phyloP scores from a whole-genome alignment of 2,113 vertebrate genomes.

The Verasper variegatus region DNA sequence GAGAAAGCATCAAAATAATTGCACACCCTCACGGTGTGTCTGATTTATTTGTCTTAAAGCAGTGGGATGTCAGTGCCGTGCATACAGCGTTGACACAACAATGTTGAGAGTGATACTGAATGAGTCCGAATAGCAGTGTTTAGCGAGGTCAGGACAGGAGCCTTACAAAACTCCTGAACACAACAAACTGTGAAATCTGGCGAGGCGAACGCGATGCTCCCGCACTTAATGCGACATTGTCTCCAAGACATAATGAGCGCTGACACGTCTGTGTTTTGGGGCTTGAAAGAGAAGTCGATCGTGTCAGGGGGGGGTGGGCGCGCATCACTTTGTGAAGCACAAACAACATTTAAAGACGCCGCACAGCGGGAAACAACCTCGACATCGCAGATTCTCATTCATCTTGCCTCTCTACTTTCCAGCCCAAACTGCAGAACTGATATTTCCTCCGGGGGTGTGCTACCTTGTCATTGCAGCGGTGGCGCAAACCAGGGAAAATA shows the following conservation, averaged over 20 bases:
- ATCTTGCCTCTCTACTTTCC: slow-evolving; percentile 26
- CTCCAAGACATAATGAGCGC: slow-evolving; percentile 3
- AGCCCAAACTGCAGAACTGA: background rate
- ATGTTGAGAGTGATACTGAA: too few relatives aligned
- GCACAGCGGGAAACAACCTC: slow-evolving; percentile 30
- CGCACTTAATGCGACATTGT: background rate
- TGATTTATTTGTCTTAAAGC: too few relatives aligned
- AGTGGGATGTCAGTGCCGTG: too few relatives aligned
- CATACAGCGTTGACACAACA: too few relatives aligned
- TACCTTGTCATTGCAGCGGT: slow-evolving; percentile 24
- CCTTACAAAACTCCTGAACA: too few relatives aligned
- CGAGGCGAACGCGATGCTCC: too few relatives aligned
- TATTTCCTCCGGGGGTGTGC: slow-evolving; percentile 31
- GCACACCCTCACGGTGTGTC: too few relatives aligned
- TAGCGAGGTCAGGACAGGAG: too few relatives aligned
- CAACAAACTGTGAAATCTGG: background rate
- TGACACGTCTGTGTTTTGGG: background rate
- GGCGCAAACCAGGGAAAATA: slow-evolving; percentile 40
- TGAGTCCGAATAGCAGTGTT: too few relatives aligned
- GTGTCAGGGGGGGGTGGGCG: background rate
- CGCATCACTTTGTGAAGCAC: slow-evolving; percentile 19
- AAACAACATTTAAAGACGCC: slow-evolving; percentile 34
- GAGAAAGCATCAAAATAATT: too few relatives aligned
- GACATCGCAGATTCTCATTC: slow-evolving; percentile 20
- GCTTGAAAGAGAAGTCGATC: slow-evolving; percentile 26